Evolutionary conservation across 2,888 invertebrate genomes (phyloP).

Genomic region (Eupithecia abbreviata): DNA sequence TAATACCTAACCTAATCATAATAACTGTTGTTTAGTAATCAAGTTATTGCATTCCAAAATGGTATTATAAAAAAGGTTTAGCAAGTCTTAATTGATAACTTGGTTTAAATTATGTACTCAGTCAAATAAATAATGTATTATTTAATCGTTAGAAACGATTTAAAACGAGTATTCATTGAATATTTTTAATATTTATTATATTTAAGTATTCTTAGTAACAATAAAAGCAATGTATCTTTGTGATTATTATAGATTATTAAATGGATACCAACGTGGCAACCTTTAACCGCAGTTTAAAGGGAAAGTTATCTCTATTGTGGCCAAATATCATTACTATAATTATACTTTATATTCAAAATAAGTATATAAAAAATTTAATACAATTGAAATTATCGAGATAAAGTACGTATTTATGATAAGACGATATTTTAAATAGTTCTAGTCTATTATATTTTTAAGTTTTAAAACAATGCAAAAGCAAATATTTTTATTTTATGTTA

Average conservation of each 20-base stretch:
- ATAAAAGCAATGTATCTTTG: slow-evolving; percentile 38
- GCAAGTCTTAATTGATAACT: slow-evolving; percentile 20
- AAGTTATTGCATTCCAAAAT: slow-evolving; percentile 65
- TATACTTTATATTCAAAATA: slow-evolving; percentile 21
- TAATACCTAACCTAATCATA: slow-evolving; percentile 34
- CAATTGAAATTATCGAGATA: slow-evolving; percentile 44
- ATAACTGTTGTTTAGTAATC: slow-evolving; percentile 22
- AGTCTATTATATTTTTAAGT: slow-evolving; percentile 48
- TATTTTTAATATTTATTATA: slow-evolving; percentile 16
- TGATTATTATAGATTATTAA: slow-evolving; percentile 28
- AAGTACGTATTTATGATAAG: slow-evolving; percentile 52
- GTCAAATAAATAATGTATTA: slow-evolving; percentile 6
- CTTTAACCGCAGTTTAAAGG: slow-evolving; percentile 43
- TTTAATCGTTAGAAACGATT: slow-evolving; percentile 64
- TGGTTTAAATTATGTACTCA: slow-evolving; percentile 6
- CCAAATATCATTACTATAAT: slow-evolving; percentile 41
- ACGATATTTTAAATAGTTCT: slow-evolving; percentile 46
- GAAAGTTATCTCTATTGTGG: slow-evolving; percentile 56
- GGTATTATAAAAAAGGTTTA: slow-evolving; percentile 30
- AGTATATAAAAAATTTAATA: slow-evolving; percentile 40
- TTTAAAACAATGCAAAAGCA: slow-evolving; percentile 17
- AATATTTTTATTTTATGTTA: neutral
- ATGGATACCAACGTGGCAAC: neutral
- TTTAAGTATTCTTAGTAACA: slow-evolving; percentile 17
- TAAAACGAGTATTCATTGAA: slow-evolving; percentile 41